Evolutionary conservation across 1,140 invertebrate genomes (phyloP).

Genomic region (Sarcophaga bullata): DNA sequence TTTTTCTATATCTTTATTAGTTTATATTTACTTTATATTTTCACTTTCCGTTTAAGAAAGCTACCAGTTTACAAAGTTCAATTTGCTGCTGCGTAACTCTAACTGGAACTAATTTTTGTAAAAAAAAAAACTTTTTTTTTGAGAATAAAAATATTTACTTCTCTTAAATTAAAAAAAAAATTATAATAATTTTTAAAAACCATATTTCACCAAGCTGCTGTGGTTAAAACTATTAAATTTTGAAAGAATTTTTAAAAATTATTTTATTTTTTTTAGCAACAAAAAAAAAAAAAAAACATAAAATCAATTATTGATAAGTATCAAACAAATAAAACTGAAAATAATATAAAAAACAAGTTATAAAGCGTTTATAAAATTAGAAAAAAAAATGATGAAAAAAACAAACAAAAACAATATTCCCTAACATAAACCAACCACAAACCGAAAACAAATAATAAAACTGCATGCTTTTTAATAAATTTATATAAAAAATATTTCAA

Average conservation of each 20-base stretch:
- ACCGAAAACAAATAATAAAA: neutral
- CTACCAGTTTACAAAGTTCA: too few relatives aligned
- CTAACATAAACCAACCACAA: neutral
- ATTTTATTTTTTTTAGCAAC: neutral
- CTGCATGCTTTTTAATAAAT: constrained; percentile 7
- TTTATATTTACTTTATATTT: too few relatives aligned
- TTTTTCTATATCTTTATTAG: too few relatives aligned
- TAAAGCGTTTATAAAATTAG: constrained; percentile 24
- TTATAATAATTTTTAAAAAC: neutral
- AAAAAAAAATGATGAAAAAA: neutral
- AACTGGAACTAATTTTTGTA: neutral
- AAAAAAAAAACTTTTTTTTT: too few relatives aligned
- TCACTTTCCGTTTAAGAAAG: too few relatives aligned
- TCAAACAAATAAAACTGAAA: neutral
- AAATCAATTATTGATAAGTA: neutral
- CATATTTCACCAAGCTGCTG: neutral
- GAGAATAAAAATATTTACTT: neutral
- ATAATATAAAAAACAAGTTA: neutral
- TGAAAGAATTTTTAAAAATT: neutral
- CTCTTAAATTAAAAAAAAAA: neutral
- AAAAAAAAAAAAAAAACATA: neutral
- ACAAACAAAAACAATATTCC: neutral
- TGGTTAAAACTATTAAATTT: neutral
- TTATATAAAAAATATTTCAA: neutral
- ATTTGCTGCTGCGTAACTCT: neutral